phyloP scores from a whole-genome alignment of 1,140 invertebrate species.

The Hypsibius dujardini region DNA sequence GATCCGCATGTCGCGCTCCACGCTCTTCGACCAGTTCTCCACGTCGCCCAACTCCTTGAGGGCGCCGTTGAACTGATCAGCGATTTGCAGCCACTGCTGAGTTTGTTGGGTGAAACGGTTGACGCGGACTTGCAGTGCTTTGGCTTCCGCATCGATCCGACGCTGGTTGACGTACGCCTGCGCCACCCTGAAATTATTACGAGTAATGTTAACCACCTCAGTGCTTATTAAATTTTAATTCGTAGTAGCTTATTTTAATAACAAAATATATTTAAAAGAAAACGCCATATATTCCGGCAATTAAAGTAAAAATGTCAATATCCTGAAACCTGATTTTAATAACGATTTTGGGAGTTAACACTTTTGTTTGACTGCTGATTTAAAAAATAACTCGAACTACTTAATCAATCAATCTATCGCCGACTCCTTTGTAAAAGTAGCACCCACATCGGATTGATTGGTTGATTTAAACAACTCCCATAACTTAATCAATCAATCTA shows the following conservation, averaged over 20 bases:
- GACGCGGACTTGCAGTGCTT: constrained; percentile 80
- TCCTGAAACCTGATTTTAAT: not conserved
- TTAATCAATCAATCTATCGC: too few species aligned
- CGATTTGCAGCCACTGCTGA: constrained; percentile 77
- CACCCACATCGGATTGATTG: too few species aligned
- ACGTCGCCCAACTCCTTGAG: constrained; percentile 96
- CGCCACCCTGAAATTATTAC: constrained; percentile 52
- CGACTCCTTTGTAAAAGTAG: too few species aligned
- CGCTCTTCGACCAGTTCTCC: constrained; percentile 91
- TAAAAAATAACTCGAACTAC: too few species aligned
- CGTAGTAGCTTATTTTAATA: not conserved
- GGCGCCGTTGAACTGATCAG: constrained; percentile 90
- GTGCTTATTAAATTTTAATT: too few species aligned
- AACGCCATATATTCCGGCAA: constrained; percentile 15
- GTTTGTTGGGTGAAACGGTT: constrained; percentile 88
- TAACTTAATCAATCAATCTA: too few species aligned
- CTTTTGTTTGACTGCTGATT: not conserved
- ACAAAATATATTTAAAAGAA: constrained; percentile 9
- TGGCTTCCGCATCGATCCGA: constrained; percentile 84
- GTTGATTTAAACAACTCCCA: too few species aligned
- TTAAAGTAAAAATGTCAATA: constrained; percentile 11
- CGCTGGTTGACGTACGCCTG: constrained; percentile 97
- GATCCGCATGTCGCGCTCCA: constrained; percentile 80
- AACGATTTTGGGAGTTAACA: not conserved
- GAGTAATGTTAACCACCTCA: constrained; percentile 18